phyloP scores from a whole-genome alignment of 1,140 invertebrate genomes.

The Panagrolaimus sp. region DNA sequence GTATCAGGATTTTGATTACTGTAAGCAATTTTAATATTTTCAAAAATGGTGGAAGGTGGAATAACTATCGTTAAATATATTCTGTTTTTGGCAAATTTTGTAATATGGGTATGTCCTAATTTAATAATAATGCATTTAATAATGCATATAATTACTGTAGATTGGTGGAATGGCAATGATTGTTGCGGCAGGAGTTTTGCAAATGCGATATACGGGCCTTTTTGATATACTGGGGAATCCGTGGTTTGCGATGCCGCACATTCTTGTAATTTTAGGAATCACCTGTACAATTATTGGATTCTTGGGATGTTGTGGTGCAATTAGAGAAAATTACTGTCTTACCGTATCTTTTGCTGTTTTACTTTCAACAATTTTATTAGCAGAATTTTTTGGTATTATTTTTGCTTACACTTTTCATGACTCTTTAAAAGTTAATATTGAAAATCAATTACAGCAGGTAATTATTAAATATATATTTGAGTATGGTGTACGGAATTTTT shows the following conservation, averaged over 20 bases:
- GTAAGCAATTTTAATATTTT: background rate
- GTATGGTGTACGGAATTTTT: background rate
- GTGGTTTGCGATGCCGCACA: constrained; percentile 53
- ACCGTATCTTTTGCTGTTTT: constrained; percentile 61
- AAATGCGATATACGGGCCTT: constrained; percentile 55
- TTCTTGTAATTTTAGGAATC: constrained; percentile 49
- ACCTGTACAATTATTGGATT: constrained; percentile 56
- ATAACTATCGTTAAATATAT: constrained; percentile 58
- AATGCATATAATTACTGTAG: constrained; percentile 20
- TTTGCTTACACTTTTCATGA: constrained; percentile 62
- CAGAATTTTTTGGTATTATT: constrained; percentile 62
- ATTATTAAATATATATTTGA: background rate
- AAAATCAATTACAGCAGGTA: constrained; percentile 50
- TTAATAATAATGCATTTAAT: constrained; percentile 18
- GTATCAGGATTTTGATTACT: background rate
- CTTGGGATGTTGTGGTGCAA: constrained; percentile 56
- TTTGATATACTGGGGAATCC: constrained; percentile 52
- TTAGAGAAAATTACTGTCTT: constrained; percentile 57
- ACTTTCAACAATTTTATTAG: constrained; percentile 61
- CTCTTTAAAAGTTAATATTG: constrained; percentile 39
- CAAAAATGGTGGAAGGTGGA: constrained; percentile 57
- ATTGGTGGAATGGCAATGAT: constrained; percentile 48
- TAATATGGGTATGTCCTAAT: constrained; percentile 50
- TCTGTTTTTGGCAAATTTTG: constrained; percentile 56
- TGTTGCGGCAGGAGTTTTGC: constrained; percentile 52